Evolutionary conservation across 2,888 invertebrate genomes (phyloP).

Genomic region (Ashinkailepas kermadecensis): DNA sequence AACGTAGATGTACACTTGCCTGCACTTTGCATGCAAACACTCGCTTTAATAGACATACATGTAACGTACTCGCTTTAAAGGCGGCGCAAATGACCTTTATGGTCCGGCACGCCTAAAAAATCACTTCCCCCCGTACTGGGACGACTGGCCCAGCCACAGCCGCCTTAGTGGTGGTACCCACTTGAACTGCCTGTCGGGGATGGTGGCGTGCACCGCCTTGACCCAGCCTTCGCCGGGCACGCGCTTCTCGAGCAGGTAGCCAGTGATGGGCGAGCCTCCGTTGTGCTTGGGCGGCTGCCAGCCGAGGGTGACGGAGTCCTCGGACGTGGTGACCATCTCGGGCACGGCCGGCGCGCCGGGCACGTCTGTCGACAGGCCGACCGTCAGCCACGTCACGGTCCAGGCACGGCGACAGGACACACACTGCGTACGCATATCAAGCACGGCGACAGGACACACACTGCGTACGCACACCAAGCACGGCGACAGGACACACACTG

Average conservation of each 20-base stretch:
- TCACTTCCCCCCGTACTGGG: too few relatives aligned
- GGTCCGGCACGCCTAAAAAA: too few relatives aligned
- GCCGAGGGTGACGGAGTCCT: constrained; percentile 92
- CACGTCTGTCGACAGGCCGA: constrained; percentile 51
- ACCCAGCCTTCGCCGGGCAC: constrained; percentile 89
- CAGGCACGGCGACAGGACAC: not conserved
- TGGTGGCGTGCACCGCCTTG: constrained; percentile 77
- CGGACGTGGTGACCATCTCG: constrained; percentile 73
- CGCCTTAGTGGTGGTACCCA: constrained; percentile 37
- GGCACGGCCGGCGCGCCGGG: constrained; percentile 86
- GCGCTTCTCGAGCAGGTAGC: constrained; percentile 89
- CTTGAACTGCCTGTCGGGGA: constrained; percentile 79
- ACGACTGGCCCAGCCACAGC: too few relatives aligned
- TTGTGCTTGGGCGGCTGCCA: constrained; percentile 95
- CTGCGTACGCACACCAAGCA: too few relatives aligned
- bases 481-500: too few relatives aligned
- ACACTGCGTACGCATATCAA: too few relatives aligned
- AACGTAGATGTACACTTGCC: too few relatives aligned
- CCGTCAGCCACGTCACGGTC: not conserved
- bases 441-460: too few relatives aligned
- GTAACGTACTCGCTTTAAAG: too few relatives aligned
- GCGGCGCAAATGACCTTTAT: too few relatives aligned
- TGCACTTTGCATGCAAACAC: too few relatives aligned
- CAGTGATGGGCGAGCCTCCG: constrained; percentile 93
- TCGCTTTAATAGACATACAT: too few relatives aligned